Percentiles rank a stretch among this genome's conserved stretches.
These are phyloP conservation scores for Idris sp. DNA, from an alignment of 1,140 invertebrate species.

Conservation along the genomic window DNA sequence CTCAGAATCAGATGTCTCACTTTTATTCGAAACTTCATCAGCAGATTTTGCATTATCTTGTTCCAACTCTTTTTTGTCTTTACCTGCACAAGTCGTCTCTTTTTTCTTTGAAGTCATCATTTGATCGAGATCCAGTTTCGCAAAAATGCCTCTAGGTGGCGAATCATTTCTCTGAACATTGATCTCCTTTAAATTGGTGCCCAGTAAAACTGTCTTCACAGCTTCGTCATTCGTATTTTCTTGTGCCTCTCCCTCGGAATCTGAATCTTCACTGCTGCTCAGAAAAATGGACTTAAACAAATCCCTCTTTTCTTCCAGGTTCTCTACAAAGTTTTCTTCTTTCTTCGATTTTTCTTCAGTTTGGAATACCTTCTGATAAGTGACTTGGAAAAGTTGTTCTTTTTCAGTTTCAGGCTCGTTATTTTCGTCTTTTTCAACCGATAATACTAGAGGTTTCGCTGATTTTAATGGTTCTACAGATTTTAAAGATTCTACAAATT, in stretches of 20 bases:
- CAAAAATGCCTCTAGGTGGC: conserved; percentile 86
- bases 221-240: conserved; percentile 71
- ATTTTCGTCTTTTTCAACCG: background rate
- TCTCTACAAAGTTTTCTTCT: conserved; percentile 10
- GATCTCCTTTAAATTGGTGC: conserved; percentile 66
- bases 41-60: background rate
- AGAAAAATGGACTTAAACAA: conserved; percentile 84
- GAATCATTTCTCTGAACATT: conserved; percentile 82
- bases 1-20: conserved; percentile 1
- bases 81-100: background rate
- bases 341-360: background rate
- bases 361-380: conserved; percentile 68
- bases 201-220: conserved; percentile 68
- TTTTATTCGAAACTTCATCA: background rate
- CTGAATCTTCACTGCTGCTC: conserved; percentile 80
- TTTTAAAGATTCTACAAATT: no score
- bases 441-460: conserved; percentile 12
- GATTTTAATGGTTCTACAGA: no score
- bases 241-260: conserved; percentile 72
- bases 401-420: conserved; percentile 52
- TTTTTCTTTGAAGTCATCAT: conserved; percentile 56
- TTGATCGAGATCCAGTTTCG: conserved; percentile 84
- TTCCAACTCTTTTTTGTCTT: background rate
- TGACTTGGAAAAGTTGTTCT: conserved; percentile 66
- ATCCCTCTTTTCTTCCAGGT: conserved; percentile 81